A percentile compares a stretch with the other conserved stretches of the same genome.
phyloP scores from a whole-genome alignment of 1,140 invertebrate genomes.

The Daktulosphaira vitifoliae region DNA sequence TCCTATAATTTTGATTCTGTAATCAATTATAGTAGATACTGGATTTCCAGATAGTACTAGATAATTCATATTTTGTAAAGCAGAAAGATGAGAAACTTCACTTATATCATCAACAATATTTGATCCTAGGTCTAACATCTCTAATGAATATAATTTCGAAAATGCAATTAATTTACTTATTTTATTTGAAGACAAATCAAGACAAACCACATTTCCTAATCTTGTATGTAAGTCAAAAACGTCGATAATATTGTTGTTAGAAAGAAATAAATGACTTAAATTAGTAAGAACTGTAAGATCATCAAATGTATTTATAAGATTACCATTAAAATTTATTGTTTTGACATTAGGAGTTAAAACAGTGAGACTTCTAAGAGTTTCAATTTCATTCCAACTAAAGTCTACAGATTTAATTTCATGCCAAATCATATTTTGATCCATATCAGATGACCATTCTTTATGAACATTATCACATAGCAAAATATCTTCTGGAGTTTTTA shows the following conservation, averaged over 20 bases:
- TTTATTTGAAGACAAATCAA: slow-evolving; percentile 82
- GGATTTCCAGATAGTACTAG: slow-evolving; percentile 80
- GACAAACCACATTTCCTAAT: slow-evolving; percentile 75
- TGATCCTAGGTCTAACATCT: slow-evolving; percentile 74
- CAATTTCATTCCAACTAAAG: slow-evolving; percentile 70
- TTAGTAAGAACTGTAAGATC: slow-evolving; percentile 69
- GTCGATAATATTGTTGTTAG: slow-evolving; percentile 61
- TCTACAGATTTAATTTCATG: slow-evolving; percentile 57
- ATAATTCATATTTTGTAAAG: slow-evolving; percentile 76
- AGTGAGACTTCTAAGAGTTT: slow-evolving; percentile 68
- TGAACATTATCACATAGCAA: slow-evolving; percentile 66
- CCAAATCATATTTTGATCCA: slow-evolving; percentile 51
- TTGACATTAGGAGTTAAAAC: slow-evolving; percentile 67
- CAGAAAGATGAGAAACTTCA: slow-evolving; percentile 69
- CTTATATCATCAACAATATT: slow-evolving; percentile 73
- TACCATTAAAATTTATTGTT: slow-evolving; percentile 63
- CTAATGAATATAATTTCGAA: slow-evolving; percentile 72
- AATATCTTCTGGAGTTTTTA: slow-evolving; percentile 57
- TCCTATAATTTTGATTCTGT: slow-evolving; percentile 79
- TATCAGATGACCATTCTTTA: slow-evolving; percentile 40
- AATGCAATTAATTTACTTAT: slow-evolving; percentile 67
- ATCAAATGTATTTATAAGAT: slow-evolving; percentile 62
- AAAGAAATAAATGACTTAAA: slow-evolving; percentile 65
- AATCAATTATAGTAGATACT: slow-evolving; percentile 76
- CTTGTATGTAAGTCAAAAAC: slow-evolving; percentile 72